phyloP scores from a whole-genome alignment of 2,797 vertebrate genomes.

The Zonotrichia albicollis region DNA sequence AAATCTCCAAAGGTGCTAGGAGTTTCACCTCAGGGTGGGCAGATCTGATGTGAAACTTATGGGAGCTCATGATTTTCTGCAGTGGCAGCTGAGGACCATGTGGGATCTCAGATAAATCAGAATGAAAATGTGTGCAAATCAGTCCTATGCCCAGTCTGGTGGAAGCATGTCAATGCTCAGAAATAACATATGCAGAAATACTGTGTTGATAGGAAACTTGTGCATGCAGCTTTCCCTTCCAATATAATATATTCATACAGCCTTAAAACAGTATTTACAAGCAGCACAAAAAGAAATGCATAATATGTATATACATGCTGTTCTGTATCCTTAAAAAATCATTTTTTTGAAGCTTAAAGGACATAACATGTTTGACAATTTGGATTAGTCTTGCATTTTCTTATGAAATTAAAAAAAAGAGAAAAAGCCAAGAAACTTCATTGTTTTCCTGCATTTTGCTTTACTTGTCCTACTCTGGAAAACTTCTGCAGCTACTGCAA shows the following conservation, averaged over 20 bases:
- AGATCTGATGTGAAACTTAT: neutral
- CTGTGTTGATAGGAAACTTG: neutral
- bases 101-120: neutral
- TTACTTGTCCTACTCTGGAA: neutral
- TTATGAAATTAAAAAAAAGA: neutral
- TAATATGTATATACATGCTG: neutral
- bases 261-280: neutral
- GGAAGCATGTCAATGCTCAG: neutral
- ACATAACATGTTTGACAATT: neutral
- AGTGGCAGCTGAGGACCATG: neutral
- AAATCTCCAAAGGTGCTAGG: neutral
- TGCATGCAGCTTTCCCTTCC: neutral
- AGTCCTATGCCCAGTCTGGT: neutral
- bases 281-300: neutral
- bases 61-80: neutral
- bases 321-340: neutral
- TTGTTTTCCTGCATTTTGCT: neutral
- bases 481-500: neutral
- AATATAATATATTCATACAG: neutral
- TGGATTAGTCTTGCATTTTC: neutral
- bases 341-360: neutral
- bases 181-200: neutral
- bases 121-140: neutral
- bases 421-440: neutral
- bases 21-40: neutral